These are phyloP conservation scores for Chironomus riparius DNA, from an alignment of 2,888 invertebrate genomes.

Conservation along the genomic window DNA sequence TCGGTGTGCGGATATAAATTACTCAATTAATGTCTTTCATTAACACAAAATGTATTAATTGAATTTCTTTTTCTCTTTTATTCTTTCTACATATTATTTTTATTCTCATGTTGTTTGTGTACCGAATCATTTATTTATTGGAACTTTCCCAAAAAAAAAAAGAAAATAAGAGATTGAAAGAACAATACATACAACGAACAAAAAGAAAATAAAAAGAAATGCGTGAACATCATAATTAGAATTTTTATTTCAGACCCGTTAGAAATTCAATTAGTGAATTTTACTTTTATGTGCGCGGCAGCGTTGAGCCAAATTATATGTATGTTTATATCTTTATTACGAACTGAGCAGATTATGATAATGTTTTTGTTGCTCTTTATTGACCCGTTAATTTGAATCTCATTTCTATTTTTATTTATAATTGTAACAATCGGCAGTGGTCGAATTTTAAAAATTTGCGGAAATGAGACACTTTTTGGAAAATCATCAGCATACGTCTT, in stretches of 20 bases:
- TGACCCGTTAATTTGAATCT: not conserved
- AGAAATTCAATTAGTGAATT: conserved; percentile 20
- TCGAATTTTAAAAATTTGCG: no score
- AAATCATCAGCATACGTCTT: no score
- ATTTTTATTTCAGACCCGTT: not conserved
- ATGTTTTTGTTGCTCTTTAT: conserved; percentile 3
- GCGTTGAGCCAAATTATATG: no score
- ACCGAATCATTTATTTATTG: no score
- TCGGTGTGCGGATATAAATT: conserved; percentile 7
- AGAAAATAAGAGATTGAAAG: no score
- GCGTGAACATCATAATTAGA: no score
- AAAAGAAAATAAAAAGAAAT: not conserved
- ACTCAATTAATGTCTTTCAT: conserved; percentile 23
- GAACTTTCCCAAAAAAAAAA: no score
- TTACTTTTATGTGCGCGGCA: not conserved
- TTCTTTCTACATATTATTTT: not conserved
- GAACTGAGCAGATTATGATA: conserved; percentile 4
- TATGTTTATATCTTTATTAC: not conserved
- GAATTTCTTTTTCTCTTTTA: conserved; percentile 16
- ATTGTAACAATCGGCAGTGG: no score
- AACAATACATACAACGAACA: not conserved
- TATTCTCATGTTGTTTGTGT: not conserved
- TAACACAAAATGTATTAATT: conserved; percentile 26
- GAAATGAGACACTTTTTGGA: no score
- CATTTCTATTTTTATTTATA: not conserved